Percentiles rank a stretch among this genome's conserved stretches.
phyloP scores from a whole-genome alignment of 2,113 vertebrate genomes.

The Xiphorhynchus elegans region DNA sequence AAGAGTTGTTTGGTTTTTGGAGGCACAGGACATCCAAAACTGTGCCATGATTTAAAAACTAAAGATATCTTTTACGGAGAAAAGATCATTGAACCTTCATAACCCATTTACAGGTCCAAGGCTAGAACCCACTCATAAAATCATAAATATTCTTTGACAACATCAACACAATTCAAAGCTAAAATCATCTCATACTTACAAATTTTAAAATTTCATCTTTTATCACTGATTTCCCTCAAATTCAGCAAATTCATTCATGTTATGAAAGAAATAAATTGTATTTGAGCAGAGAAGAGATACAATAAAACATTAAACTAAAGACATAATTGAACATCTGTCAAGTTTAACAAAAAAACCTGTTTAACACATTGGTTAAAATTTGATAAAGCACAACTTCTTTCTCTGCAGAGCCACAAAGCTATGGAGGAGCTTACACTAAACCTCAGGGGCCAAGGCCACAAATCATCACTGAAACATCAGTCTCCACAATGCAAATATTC shows the following conservation, averaged over 20 bases:
- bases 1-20: not conserved
- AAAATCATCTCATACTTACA: not conserved
- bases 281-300: not conserved
- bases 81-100: not conserved
- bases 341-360: not conserved
- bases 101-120: not conserved
- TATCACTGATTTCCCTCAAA: not conserved
- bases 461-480: not conserved
- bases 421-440: not conserved
- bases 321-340: not conserved
- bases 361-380: not conserved
- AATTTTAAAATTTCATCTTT: not conserved
- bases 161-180: not conserved
- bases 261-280: not conserved
- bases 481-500: not conserved
- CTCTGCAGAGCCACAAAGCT: not conserved
- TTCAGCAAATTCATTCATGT: not conserved
- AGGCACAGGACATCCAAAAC: not conserved
- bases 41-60: not conserved
- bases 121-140: not conserved
- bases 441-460: not conserved
- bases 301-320: not conserved
- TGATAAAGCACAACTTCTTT: not conserved
- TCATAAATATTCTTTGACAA: not conserved
- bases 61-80: not conserved